Base-by-base conservation (phyloP, 92 coral and sea anemone genomes). In the Metridium senile region DNA sequence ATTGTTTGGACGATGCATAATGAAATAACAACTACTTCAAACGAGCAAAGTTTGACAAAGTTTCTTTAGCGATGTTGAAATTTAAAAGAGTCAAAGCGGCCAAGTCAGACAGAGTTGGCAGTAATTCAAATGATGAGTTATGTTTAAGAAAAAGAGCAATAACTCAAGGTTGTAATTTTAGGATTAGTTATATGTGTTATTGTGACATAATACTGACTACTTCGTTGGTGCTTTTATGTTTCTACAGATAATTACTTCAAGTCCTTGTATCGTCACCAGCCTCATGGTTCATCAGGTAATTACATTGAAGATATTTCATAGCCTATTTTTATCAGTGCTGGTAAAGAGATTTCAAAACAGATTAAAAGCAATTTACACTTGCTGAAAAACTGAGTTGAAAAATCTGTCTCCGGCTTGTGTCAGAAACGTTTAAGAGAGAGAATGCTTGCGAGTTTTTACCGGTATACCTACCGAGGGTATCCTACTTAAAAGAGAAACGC, bases 231-330 rank as follows among this genome's bases (percentile, higher is more conserved):
- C 80, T 72, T 67, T 78, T 79, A 77, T 64, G 33, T 43, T 57
- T 54, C 59, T 75, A 82, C 87, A 95, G 99, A 95, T 81, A 95
- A 87, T 87, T 89, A 95, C 88, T 86, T 95, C 81, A 82, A 90
- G 72, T 93, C 97, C 11, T 73, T 95, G 72, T 92, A 93, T 85
- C 82, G 97, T 56, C 92, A 95, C 34, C 97, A 92, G 76, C 96
- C 99, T 17, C 85, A 84, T 20, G 81, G 88, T 26, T 86, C 97
- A 23, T 73, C 84, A 77, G 99, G 99, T 95, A 68, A 34, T 86
- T n/a, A n/a, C n/a, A n/a, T n/a, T n/a, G n/a, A n/a, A n/a, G n/a
- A n/a, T n/a, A n/a, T n/a, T n/a, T n/a, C n/a, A n/a, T n/a, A n/a
- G n/a, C n/a, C n/a, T n/a, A n/a, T n/a, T n/a, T n/a, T n/a, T n/a